Percentiles rank a stretch among this genome's conserved stretches.
These are phyloP conservation scores for Coleophora deauratella DNA, from an alignment of 2,888 invertebrate genomes.

Conservation along the genomic window DNA sequence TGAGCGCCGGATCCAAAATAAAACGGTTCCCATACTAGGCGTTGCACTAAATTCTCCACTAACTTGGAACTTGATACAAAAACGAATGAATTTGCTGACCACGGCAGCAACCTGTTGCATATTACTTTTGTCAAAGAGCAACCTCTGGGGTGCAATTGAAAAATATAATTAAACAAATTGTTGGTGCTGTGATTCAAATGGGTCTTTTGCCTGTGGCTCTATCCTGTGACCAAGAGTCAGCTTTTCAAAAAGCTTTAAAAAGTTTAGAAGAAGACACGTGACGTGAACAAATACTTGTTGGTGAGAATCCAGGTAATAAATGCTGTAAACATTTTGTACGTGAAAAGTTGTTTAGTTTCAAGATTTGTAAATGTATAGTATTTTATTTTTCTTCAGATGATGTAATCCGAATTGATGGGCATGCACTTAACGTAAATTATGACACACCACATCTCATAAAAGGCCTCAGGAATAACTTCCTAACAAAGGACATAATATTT, in stretches of 20 bases:
- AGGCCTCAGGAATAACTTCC: slow-evolving; percentile 14
- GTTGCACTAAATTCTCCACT: no score
- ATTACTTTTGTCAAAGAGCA: background rate
- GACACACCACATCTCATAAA: slow-evolving; percentile 16
- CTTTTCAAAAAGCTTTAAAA: background rate
- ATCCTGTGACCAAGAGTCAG: background rate
- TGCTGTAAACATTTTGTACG: no score
- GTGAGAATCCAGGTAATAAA: background rate
- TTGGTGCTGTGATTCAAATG: no score
- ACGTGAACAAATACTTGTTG: background rate
- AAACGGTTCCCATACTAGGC: no score
- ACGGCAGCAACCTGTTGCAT: background rate
- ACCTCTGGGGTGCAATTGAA: background rate
- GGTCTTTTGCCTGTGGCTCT: background rate
- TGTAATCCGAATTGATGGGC: slow-evolving; percentile 1
- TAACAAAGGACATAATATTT: slow-evolving; percentile 8
- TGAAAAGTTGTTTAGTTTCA: no score
- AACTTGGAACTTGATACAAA: no score
- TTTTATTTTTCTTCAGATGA: slow-evolving; percentile 11
- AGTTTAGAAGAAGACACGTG: background rate
- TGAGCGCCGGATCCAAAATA: no score
- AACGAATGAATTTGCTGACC: no score
- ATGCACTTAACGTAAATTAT: slow-evolving; percentile 7
- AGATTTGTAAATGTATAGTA: background rate
- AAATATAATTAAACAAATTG: background rate